Evolutionary conservation across 2,797 vertebrate genomes (phyloP), one percentile per base, ranked within the genome.

Genomic region (Falco biarmicus): DNA sequence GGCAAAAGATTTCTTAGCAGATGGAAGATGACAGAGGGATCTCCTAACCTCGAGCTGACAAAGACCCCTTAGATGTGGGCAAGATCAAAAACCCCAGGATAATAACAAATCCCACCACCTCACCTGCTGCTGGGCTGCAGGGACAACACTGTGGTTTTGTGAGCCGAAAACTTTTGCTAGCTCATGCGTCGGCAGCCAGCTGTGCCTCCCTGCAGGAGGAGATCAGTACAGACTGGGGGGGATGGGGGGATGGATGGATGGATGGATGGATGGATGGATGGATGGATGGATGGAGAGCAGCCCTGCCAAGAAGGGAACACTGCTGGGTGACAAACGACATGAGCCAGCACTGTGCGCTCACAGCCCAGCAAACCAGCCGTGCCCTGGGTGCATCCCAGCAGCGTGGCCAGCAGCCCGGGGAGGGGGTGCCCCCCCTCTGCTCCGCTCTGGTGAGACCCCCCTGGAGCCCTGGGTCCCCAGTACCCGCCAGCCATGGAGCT

Each of bases 41-140:
- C 29, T 86, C 63, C 19, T 41, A 56, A 89, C 43, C 56, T 59
- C 6, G 3, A 45, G 25, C 37, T 15, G 47, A 81, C 56, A 77
- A 45, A 32, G 26, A 51, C 31, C 2, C 0, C 12, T 37, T 60
- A 3, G 1, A 39, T 54, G 28, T 1, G 21, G 34, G 15, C 24
- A 25, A 51, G 37, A 37, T 71, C 17, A 5, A 53, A 65, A 70
- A 47, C 17, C 0, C 2, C 6, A 51, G 8, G 66, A 29, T n/a
- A 45, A 39, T 16, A 51, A 77, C 16, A 65, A 45, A 59, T 12
- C 20, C 45, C 4, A 1, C 32, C 65, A 32, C 31, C 18, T 54
- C 41, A 4, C 2, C 12, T 32, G 29, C 17, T 1, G 2, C 47
- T 2, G 5, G 32, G 41, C 16, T 54, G 32, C 2, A 1, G 29